A percentile compares a stretch with the other conserved stretches of the same genome.
Conservation (phyloP, 2,888 invertebrate genomes). For the Leptopilina syphax region DNA sequence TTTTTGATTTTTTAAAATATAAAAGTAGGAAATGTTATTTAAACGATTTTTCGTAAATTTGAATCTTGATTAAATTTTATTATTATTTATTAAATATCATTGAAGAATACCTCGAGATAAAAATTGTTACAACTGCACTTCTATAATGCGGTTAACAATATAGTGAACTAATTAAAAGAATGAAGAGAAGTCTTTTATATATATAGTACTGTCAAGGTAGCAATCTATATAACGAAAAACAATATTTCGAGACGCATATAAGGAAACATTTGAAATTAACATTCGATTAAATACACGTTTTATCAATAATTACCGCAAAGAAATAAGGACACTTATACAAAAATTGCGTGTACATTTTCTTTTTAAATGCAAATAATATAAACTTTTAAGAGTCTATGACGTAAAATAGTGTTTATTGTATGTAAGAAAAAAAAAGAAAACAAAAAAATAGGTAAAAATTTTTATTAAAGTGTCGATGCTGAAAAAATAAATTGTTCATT, state of each 20-base stretch:
- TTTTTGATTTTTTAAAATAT: no score
- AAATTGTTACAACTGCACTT: background rate
- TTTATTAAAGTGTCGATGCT: no score
- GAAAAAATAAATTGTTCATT: background rate
- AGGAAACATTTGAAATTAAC: constrained; percentile 7
- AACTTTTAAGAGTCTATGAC: background rate
- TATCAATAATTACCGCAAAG: background rate
- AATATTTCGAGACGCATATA: background rate
- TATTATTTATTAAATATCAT: no score
- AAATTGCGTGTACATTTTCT: background rate
- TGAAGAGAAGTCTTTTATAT: constrained; percentile 9
- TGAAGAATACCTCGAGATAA: background rate
- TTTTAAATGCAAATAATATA: background rate
- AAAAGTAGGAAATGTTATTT: no score
- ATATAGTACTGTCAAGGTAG: background rate
- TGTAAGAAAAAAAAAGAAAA: background rate
- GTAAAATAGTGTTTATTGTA: background rate
- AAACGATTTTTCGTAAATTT: no score
- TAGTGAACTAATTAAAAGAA: background rate
- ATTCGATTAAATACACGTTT: constrained; percentile 3
- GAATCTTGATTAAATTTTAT: no score
- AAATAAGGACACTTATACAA: background rate
- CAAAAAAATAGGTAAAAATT: background rate
- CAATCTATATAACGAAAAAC: background rate
- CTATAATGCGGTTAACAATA: background rate